Conservation (phyloP, 2,888 invertebrate genomes). For the Malachius bipustulatus region DNA sequence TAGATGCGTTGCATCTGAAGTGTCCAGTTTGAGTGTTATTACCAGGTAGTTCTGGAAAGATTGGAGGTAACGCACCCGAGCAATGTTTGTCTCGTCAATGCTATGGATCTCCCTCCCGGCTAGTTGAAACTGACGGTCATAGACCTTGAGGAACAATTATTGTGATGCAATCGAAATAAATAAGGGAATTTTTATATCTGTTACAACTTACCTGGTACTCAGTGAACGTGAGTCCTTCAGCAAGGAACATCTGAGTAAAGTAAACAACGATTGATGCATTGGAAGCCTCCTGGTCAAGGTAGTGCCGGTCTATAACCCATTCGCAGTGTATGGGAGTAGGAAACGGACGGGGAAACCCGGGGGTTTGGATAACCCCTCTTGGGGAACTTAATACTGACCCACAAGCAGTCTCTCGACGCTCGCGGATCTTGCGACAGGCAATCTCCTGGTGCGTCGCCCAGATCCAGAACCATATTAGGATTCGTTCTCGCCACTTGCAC, state of each 20-base stretch:
- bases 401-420: too few species aligned
- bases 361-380: conserved; percentile 66
- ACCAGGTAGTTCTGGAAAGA: conserved; percentile 63
- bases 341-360: conserved; percentile 75
- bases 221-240: conserved; percentile 56
- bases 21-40: conserved; percentile 60
- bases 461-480: too few species aligned
- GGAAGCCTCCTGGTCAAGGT: conserved; percentile 28
- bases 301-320: conserved; percentile 79
- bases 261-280: conserved; percentile 73
- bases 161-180: not conserved
- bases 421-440: too few species aligned
- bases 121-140: conserved; percentile 20
- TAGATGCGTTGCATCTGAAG: conserved; percentile 69
- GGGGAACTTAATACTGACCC: conserved; percentile 54
- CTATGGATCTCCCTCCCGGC: conserved; percentile 50
- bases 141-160: not conserved
- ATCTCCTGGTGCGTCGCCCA: too few species aligned
- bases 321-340: conserved; percentile 67
- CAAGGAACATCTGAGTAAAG: conserved; percentile 77
- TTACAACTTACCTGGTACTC: conserved; percentile 3
- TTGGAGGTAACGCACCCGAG: conserved; percentile 49
- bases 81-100: conserved; percentile 58
- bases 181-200: too few species aligned
- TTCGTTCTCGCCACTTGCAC: too few species aligned